phyloP scores from a whole-genome alignment of 2,888 invertebrate genomes.

The Drosophila macrospina region DNA sequence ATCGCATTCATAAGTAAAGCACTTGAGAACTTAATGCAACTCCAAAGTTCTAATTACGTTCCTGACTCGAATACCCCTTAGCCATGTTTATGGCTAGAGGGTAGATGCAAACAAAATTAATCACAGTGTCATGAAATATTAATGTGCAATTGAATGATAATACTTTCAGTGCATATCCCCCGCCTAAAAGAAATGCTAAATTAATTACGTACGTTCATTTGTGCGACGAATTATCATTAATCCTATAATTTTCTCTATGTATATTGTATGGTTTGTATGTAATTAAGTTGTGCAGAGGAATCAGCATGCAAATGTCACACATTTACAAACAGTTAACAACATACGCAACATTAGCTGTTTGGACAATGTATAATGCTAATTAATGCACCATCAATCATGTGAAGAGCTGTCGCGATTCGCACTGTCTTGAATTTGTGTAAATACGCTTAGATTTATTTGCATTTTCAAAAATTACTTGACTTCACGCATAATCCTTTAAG shows the following conservation, averaged over 20 bases:
- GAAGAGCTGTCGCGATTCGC: conserved; percentile 10
- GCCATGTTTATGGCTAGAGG: background rate
- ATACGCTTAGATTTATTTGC: conserved; percentile 32
- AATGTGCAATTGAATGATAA: conserved; percentile 17
- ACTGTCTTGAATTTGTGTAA: conserved; percentile 20
- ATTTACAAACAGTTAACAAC: conserved; percentile 9
- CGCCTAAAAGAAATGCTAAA: background rate
- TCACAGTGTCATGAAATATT: conserved; percentile 1
- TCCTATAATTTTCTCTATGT: background rate
- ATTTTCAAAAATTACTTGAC: conserved; percentile 48
- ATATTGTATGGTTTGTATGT: background rate
- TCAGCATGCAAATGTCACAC: conserved; percentile 1
- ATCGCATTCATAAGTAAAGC: too few species aligned
- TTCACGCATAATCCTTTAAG: conserved; percentile 51
- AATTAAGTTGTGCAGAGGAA: conserved; percentile 5
- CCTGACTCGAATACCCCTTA: too few species aligned
- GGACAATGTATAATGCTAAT: conserved; percentile 45
- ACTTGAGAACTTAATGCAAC: too few species aligned
- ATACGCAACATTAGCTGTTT: conserved; percentile 13
- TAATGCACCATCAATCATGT: conserved; percentile 59
- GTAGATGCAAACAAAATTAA: conserved; percentile 12
- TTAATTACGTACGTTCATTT: conserved; percentile 10
- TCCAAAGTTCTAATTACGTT: too few species aligned
- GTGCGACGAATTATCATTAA: background rate
- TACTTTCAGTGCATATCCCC: conserved; percentile 3